Conservation (phyloP, 2,797 vertebrate genomes). For the Streptopelia turtur region DNA sequence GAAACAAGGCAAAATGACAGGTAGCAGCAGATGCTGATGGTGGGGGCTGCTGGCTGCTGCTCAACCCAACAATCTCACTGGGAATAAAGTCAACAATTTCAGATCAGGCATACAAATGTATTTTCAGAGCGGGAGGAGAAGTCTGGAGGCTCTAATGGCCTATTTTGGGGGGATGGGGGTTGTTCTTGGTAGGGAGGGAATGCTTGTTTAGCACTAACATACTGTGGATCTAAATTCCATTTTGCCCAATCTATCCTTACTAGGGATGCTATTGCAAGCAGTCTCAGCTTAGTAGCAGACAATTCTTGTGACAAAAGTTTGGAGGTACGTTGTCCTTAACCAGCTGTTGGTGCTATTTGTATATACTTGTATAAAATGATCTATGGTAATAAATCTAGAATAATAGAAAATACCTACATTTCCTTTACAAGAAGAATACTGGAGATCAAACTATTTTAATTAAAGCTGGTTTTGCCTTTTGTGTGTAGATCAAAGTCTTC, state of each 20-base stretch:
- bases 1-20: constrained; percentile 9
- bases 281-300: background rate
- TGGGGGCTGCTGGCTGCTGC: background rate
- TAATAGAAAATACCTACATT: background rate
- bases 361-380: background rate
- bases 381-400: background rate
- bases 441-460: background rate
- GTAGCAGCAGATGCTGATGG: constrained; percentile 10
- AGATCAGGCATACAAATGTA: background rate
- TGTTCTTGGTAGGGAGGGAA: background rate
- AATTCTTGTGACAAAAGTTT: background rate
- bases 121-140: background rate
- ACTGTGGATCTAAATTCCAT: background rate
- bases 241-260: background rate
- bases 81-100: constrained; percentile 18
- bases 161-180: background rate
- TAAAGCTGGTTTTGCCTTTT: background rate
- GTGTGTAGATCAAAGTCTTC: background rate
- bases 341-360: background rate
- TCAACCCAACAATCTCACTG: background rate
- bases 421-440: background rate
- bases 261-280: background rate
- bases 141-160: background rate
- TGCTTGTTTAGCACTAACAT: background rate
- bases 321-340: background rate